A percentile compares a stretch with the other conserved stretches of the same genome.
Conservation (phyloP, 92 coral and sea anemone species). For the Zoanthus gigantus region DNA sequence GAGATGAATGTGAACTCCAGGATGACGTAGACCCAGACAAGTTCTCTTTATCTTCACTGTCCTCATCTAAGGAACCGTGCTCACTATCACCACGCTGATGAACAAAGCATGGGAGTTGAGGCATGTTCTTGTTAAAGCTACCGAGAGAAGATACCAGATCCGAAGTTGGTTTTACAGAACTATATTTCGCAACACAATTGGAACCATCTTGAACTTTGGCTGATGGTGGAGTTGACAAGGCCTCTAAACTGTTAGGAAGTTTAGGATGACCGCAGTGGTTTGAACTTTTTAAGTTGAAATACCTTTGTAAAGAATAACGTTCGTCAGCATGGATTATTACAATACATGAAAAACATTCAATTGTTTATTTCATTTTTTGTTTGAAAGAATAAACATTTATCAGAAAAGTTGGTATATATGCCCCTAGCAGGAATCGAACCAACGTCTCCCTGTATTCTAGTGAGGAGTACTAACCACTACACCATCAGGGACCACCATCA, state of each 20-base stretch:
- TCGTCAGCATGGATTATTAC: background rate
- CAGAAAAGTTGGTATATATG: too few relatives aligned
- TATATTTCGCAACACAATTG: background rate
- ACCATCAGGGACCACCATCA: too few relatives aligned
- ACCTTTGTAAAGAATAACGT: slow-evolving; percentile 15
- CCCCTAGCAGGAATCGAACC: too few relatives aligned
- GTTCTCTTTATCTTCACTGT: slow-evolving; percentile 22
- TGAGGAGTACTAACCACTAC: too few relatives aligned
- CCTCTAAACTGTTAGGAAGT: background rate
- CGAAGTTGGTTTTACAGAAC: background rate
- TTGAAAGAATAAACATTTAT: too few relatives aligned
- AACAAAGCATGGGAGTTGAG: slow-evolving; percentile 23
- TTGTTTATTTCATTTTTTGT: background rate
- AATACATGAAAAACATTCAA: background rate
- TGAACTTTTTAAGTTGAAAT: slow-evolving; percentile 28
- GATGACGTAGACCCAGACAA: slow-evolving; percentile 3
- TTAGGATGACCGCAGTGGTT: background rate
- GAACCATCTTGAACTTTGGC: background rate
- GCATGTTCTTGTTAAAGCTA: slow-evolving; percentile 7
- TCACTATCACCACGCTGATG: background rate
- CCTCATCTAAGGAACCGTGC: background rate
- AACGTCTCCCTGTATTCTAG: too few relatives aligned
- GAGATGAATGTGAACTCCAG: background rate
- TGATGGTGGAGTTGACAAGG: background rate
- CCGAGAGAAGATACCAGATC: background rate